phyloP scores from a whole-genome alignment of 1,140 invertebrate genomes.

The Muscidifurax raptorellus region DNA sequence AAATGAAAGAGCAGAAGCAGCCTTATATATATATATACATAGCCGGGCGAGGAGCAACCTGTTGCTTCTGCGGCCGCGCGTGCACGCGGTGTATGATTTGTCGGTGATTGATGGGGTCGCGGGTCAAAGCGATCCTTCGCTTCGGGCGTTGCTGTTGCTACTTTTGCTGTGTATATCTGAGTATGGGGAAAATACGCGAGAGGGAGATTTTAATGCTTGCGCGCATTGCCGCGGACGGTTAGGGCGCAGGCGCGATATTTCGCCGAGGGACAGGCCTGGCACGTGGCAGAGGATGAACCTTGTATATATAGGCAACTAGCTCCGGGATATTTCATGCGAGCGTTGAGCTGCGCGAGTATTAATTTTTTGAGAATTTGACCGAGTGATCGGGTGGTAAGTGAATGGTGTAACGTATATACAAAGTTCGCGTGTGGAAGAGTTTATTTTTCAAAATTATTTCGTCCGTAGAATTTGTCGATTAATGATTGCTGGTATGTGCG shows the following conservation, averaged over 20 bases:
- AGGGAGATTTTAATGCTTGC: neutral
- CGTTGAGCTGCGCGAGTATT: neutral
- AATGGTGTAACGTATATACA: too few species aligned
- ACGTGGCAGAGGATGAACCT: neutral
- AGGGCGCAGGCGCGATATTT: neutral
- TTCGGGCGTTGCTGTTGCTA: conserved; percentile 52
- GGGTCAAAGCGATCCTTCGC: conserved; percentile 71
- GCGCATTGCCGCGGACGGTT: neutral
- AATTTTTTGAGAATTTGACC: too few species aligned
- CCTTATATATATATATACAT: too few species aligned
- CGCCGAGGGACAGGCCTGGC: neutral
- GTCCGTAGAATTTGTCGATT: too few species aligned
- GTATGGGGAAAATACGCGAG: neutral
- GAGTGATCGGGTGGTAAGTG: too few species aligned
- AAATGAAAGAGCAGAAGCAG: conserved; percentile 9
- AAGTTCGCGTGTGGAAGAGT: too few species aligned
- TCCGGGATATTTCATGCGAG: neutral
- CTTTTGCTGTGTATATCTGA: neutral
- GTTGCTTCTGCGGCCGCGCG: neutral
- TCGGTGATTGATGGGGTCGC: conserved; percentile 74
- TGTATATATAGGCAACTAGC: neutral
- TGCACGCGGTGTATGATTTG: conserved; percentile 71
- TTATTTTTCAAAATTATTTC: too few species aligned
- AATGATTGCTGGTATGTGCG: neutral
- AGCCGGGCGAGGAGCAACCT: neutral